Conservation (phyloP, 2,888 invertebrate species). For the Eupithecia vulgata region DNA sequence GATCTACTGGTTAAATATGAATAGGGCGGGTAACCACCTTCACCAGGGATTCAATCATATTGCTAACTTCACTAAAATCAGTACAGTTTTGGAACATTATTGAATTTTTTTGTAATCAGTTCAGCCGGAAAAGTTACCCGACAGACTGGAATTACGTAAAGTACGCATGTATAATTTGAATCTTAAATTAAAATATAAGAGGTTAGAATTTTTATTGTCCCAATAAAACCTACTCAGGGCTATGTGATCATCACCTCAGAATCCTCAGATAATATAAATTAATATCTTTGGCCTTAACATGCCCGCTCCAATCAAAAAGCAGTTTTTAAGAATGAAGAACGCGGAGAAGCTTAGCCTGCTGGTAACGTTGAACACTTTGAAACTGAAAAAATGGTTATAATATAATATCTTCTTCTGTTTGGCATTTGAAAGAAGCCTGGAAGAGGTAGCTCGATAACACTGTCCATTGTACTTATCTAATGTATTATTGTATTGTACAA, state of each 20-base stretch:
- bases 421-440: no score
- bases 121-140: not conserved
- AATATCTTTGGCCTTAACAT: conserved; percentile 31
- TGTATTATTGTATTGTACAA: no score
- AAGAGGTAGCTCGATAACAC: no score
- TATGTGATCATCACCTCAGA: conserved; percentile 7
- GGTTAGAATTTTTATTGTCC: not conserved
- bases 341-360: not conserved
- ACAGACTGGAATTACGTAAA: not conserved
- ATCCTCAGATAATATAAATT: conserved; percentile 24
- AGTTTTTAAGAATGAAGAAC: conserved; percentile 30
- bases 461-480: no score
- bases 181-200: not conserved
- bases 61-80: no score
- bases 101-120: no score
- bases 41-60: no score
- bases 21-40: no score
- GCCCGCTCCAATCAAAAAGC: conserved; percentile 34
- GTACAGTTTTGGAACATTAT: no score
- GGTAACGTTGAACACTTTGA: not conserved
- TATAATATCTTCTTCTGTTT: not conserved
- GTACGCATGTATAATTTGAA: not conserved
- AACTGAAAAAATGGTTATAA: not conserved
- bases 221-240: conserved; percentile 9
- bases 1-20: no score